A percentile compares a stretch with the other conserved stretches of the same genome.
Evolutionary conservation across 2,888 invertebrate species (phyloP).

Genomic region (Scrobipalpa atriplicella): DNA sequence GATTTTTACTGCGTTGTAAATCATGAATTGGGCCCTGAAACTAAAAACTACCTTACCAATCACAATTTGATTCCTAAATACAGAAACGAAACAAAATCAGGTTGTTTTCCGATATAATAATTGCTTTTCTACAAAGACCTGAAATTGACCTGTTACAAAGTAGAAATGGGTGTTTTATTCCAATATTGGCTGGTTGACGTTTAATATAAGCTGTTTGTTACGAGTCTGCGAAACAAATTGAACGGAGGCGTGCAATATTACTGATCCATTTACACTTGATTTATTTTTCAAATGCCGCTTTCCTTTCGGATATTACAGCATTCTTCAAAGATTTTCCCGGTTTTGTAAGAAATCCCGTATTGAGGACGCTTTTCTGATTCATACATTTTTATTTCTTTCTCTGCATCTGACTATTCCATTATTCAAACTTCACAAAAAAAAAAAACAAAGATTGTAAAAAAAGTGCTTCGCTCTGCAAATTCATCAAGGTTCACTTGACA

Average conservation of each 20-base stretch:
- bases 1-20: not conserved
- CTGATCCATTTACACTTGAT: slow-evolving; percentile 39
- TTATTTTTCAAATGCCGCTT: slow-evolving; percentile 33
- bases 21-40: not conserved
- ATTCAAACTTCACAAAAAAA: not conserved
- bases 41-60: no score
- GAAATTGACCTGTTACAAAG: not conserved
- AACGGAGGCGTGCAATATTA: slow-evolving; percentile 37
- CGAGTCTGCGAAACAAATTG: slow-evolving; percentile 37
- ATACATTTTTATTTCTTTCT: slow-evolving; percentile 36
- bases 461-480: slow-evolving; percentile 46
- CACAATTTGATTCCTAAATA: no score
- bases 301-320: slow-evolving; percentile 27
- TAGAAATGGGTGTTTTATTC: slow-evolving; percentile 32
- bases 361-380: not conserved
- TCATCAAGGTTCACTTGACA: slow-evolving; percentile 56
- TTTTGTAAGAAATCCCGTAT: slow-evolving; percentile 9
- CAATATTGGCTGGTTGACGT: slow-evolving; percentile 36
- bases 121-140: not conserved
- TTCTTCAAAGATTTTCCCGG: slow-evolving; percentile 20
- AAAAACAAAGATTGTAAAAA: not conserved
- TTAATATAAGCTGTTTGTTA: slow-evolving; percentile 38
- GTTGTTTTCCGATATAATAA: no score
- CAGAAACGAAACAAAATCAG: no score
- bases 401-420: slow-evolving; percentile 43